Conservation (phyloP, 2,113 vertebrate species). For the Bucco capensis region DNA sequence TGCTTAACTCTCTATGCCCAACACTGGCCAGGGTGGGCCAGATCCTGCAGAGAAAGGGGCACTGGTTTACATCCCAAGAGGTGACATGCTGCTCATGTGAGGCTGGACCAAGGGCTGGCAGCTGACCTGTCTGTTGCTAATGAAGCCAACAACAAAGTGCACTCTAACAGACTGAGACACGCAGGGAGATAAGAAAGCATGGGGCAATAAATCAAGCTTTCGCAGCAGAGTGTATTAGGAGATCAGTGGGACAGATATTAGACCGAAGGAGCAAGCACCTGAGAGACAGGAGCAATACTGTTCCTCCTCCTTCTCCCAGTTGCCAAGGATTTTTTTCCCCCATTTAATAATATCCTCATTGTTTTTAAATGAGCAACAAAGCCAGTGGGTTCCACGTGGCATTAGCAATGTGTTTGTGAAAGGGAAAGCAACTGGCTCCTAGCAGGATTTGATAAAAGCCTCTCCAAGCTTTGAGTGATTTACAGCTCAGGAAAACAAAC, state of each 20-base stretch:
- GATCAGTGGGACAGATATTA: conserved; percentile 40
- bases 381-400: conserved; percentile 15
- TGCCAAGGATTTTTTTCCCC: background rate
- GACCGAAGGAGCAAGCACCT: background rate
- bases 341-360: conserved; percentile 52
- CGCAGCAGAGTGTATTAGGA: conserved; percentile 7
- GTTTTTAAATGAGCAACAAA: conserved; percentile 56
- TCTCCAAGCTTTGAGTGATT: conserved; percentile 61
- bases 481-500: conserved; percentile 65
- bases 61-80: background rate
- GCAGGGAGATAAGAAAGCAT: background rate
- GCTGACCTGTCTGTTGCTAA: background rate
- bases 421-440: conserved; percentile 24
- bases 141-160: background rate
- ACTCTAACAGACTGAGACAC: background rate
- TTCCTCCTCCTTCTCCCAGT: background rate
- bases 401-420: conserved; percentile 52
- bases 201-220: conserved; percentile 30
- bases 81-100: background rate
- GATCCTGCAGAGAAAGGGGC: background rate
- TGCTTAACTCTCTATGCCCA: background rate
- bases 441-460: conserved; percentile 64
- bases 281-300: conserved; percentile 10
- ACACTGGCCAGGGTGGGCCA: background rate
- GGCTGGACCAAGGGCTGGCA: background rate